Conservation (phyloP, 1,140 invertebrate genomes). For the Phthorimaea operculella region DNA sequence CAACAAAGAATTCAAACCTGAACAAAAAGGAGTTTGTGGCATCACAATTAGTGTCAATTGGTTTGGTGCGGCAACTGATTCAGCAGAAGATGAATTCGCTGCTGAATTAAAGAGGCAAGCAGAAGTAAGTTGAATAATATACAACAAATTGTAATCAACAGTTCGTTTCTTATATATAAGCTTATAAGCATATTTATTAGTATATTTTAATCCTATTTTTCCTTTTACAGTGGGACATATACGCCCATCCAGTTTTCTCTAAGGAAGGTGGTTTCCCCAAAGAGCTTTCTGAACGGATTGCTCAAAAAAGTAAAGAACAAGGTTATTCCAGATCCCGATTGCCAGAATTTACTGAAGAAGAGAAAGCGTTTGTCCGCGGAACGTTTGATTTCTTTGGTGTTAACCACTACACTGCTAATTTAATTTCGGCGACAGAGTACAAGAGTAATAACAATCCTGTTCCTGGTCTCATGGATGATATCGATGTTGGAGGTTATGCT, state of each 20-base stretch:
- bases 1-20: conserved; percentile 37
- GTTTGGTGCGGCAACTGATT: conserved; percentile 62
- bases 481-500: conserved; percentile 10
- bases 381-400: conserved; percentile 74
- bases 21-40: conserved; percentile 65
- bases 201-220: too few species aligned
- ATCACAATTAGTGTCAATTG: conserved; percentile 70
- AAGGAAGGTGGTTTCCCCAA: conserved; percentile 71
- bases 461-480: conserved; percentile 30
- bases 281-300: conserved; percentile 66
- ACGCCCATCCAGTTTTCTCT: conserved; percentile 70
- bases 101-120: conserved; percentile 57
- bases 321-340: conserved; percentile 63
- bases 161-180: too few species aligned
- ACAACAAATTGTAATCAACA: not conserved
- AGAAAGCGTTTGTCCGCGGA: conserved; percentile 68
- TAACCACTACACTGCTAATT: conserved; percentile 69
- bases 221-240: conserved; percentile 58
- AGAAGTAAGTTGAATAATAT: conserved; percentile 29
- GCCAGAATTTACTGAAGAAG: conserved; percentile 63
- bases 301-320: conserved; percentile 62
- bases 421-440: conserved; percentile 14
- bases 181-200: too few species aligned
- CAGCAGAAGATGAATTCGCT: conserved; percentile 60
- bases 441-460: conserved; percentile 6